Percentiles rank a stretch among this genome's conserved stretches.
Conservation (phyloP, 1,140 invertebrate genomes). For the Pogonomyrmex barbatus region DNA sequence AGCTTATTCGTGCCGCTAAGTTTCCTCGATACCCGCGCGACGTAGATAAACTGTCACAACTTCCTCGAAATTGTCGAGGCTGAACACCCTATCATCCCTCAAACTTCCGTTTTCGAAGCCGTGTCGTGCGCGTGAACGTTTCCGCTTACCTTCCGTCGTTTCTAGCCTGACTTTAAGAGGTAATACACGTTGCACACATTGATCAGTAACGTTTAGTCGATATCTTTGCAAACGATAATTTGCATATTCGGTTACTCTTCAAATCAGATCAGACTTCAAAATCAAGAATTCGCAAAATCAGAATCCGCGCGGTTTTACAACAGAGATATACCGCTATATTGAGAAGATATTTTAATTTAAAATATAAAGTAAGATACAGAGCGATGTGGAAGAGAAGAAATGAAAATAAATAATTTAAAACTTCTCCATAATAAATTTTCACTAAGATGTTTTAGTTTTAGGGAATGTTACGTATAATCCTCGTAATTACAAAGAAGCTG, state of each 20-base stretch:
- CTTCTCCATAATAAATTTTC: background rate
- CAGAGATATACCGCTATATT: background rate
- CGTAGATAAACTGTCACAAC: slow-evolving; percentile 75
- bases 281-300: background rate
- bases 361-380: background rate
- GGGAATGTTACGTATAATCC: background rate
- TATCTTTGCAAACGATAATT: background rate
- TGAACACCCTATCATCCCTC: slow-evolving; percentile 71
- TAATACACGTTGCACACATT: slow-evolving; percentile 26
- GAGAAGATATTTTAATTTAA: background rate
- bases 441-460: background rate
- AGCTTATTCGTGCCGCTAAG: slow-evolving; percentile 73
- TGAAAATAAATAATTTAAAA: background rate
- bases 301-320: background rate
- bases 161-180: slow-evolving; percentile 7
- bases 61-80: slow-evolving; percentile 75
- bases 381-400: background rate
- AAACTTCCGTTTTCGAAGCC: slow-evolving; percentile 68
- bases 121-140: slow-evolving; percentile 34
- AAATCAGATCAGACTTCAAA: background rate
- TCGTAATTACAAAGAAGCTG: slow-evolving; percentile 8
- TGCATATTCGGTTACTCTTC: background rate
- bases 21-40: slow-evolving; percentile 68
- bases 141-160: slow-evolving; percentile 34
- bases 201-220: slow-evolving; percentile 4